phyloP scores from a whole-genome alignment of 2,797 vertebrate species.

The Xerus rutilus region DNA sequence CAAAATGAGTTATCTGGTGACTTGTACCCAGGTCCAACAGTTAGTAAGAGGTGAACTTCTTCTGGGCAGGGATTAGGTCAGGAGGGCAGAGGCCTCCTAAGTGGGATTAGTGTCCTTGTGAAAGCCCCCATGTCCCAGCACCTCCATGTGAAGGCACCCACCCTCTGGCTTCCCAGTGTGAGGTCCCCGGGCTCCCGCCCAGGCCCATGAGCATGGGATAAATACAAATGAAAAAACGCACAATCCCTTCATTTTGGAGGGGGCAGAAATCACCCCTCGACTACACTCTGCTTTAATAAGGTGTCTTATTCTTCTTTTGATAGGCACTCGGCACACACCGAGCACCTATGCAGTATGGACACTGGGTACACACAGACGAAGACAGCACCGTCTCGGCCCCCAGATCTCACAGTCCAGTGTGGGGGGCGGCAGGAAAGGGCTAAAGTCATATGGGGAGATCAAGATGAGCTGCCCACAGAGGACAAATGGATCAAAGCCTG shows the following conservation, averaged over 20 bases:
- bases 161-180: accelerated
- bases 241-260: background rate
- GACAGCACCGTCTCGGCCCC: background rate
- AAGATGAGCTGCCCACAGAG: background rate
- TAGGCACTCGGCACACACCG: background rate
- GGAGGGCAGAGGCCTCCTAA: background rate
- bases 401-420: no score
- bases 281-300: background rate
- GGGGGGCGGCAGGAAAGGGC: background rate
- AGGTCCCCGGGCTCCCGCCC: background rate
- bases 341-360: background rate
- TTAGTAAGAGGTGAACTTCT: background rate
- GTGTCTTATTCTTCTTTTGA: background rate
- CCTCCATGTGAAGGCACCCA: background rate
- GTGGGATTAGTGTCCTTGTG: background rate
- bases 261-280: background rate
- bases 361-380: background rate
- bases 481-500: background rate
- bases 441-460: background rate
- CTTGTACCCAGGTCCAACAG: no score
- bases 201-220: no score
- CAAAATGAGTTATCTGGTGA: no score
- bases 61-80: background rate
- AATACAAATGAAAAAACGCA: background rate
- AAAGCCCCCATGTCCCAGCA: no score